A percentile compares a stretch with the other conserved stretches of the same genome.
phyloP scores from a whole-genome alignment of 2,113 vertebrate genomes.

The Antigone vipio region DNA sequence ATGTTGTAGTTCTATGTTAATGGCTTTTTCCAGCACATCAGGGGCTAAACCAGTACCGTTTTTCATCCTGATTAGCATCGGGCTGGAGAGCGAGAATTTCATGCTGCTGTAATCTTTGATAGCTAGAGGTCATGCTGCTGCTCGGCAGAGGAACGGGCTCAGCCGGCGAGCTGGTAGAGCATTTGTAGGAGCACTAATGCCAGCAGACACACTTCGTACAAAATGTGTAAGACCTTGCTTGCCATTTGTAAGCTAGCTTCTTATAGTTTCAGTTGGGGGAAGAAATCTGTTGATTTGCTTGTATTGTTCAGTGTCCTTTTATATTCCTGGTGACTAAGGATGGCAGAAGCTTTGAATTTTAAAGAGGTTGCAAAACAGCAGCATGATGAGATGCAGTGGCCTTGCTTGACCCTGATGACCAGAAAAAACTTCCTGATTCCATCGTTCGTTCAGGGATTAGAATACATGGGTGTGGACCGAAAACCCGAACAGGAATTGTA shows the following conservation, averaged over 20 bases:
- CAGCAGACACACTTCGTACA: background rate
- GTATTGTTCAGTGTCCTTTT: accelerated
- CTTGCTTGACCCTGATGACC: background rate
- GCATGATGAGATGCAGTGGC: background rate
- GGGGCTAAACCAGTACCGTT: background rate
- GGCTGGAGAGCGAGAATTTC: background rate
- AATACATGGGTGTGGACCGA: background rate
- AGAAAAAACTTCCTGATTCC: background rate
- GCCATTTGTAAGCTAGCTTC: background rate
- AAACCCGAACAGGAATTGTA: background rate
- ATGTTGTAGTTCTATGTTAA: background rate
- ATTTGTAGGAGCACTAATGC: background rate
- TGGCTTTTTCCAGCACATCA: background rate
- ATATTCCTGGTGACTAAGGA: background rate
- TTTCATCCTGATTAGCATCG: background rate
- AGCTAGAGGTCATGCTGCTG: background rate
- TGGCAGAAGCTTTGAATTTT: background rate
- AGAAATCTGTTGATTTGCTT: background rate
- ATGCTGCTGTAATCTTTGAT: background rate
- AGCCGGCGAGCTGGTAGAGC: background rate
- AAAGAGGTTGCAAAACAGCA: background rate
- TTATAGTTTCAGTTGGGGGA: background rate
- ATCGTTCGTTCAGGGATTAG: background rate
- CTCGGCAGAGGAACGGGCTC: background rate
- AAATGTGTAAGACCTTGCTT: background rate